These are phyloP conservation scores for Helostoma temminkii DNA, from an alignment of 2,797 vertebrate genomes.

Conservation along the genomic window DNA sequence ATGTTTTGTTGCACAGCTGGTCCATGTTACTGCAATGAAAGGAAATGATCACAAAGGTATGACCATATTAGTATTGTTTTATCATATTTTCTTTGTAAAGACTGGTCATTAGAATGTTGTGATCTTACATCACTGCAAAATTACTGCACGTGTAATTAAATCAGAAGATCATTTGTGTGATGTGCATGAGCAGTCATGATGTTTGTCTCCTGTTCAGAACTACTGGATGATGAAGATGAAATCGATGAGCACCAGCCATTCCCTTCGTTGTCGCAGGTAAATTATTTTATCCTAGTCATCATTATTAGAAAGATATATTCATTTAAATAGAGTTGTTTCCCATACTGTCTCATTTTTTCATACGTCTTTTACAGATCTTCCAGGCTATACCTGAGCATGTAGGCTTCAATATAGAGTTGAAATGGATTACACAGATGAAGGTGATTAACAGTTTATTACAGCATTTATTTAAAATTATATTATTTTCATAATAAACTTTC, in stretches of 20 bases:
- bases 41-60: constrained; percentile 90
- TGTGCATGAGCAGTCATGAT: not conserved
- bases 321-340: not conserved
- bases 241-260: constrained; percentile 95
- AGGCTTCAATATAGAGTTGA: constrained; percentile 98
- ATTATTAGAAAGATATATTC: not conserved
- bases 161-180: not conserved
- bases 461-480: not conserved
- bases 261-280: constrained; percentile 93
- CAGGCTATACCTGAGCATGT: constrained; percentile 92
- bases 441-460: constrained; percentile 65
- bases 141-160: not conserved
- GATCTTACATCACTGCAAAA: not conserved
- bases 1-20: constrained; percentile 83
- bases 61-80: not conserved
- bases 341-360: not conserved
- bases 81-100: no score
- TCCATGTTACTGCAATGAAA: constrained; percentile 90
- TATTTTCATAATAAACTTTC: not conserved
- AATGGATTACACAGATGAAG: constrained; percentile 96
- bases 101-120: no score
- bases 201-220: constrained; percentile 76
- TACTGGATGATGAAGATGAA: constrained; percentile 89
- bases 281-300: not conserved
- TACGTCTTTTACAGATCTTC: constrained; percentile 85